phyloP scores from a whole-genome alignment of 2,797 vertebrate species.

The Haliaeetus albicilla region DNA sequence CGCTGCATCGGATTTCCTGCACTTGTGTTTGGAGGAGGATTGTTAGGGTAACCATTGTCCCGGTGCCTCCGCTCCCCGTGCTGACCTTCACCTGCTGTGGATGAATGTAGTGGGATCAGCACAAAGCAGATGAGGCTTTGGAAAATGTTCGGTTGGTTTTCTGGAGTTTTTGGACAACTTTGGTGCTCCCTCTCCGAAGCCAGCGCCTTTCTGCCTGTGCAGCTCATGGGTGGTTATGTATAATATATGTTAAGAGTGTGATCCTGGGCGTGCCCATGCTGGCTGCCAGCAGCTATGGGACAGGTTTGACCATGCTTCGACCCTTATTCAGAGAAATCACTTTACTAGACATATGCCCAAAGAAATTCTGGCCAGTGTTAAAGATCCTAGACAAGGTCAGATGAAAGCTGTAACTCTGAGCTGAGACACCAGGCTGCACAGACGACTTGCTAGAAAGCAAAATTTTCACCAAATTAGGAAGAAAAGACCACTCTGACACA shows the following conservation, averaged over 20 bases:
- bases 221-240: not conserved
- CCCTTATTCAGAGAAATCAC: not conserved
- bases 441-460: not conserved
- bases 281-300: not conserved
- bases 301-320: fast-evolving
- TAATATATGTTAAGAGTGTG: not conserved
- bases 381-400: not conserved
- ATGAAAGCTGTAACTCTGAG: not conserved
- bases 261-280: not conserved
- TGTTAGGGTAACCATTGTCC: not conserved
- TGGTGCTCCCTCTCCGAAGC: fast-evolving
- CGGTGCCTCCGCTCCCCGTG: fast-evolving
- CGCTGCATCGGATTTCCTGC: not conserved
- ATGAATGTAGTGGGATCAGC: not conserved
- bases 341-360: not conserved
- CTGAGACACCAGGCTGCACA: not conserved
- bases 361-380: not conserved
- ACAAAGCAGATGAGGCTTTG: not conserved
- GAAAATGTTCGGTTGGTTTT: not conserved
- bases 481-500: not conserved
- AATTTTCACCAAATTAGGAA: not conserved
- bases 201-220: not conserved
- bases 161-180: not conserved
- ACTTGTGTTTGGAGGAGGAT: not conserved
- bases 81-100: not conserved